Percentiles rank a stretch among this genome's conserved stretches.
These are phyloP conservation scores for Coelinius sp. DNA, from an alignment of 2,888 invertebrate genomes.

Conservation along the genomic window DNA sequence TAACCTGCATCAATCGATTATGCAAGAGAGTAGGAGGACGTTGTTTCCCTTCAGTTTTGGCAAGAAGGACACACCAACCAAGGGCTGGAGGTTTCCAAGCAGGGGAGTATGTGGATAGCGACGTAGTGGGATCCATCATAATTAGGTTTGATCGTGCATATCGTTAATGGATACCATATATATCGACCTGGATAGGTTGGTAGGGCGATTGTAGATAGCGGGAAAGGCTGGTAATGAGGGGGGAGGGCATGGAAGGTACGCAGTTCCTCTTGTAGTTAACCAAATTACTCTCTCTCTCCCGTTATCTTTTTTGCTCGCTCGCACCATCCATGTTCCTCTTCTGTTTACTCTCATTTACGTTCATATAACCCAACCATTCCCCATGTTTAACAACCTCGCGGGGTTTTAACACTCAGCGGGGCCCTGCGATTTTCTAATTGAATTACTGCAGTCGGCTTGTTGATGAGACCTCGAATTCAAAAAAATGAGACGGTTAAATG, in stretches of 20 bases:
- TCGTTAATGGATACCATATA: slow-evolving; percentile 63
- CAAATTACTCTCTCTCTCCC: slow-evolving; percentile 53
- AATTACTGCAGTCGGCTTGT: slow-evolving; percentile 50
- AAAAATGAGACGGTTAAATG: slow-evolving; percentile 19
- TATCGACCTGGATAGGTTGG: slow-evolving; percentile 48
- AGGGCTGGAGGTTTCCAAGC: slow-evolving; percentile 21
- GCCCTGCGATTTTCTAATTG: slow-evolving; percentile 62
- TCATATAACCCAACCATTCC: slow-evolving; percentile 41
- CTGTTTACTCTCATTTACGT: slow-evolving; percentile 37
- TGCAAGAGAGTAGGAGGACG: not conserved
- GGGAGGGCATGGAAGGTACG: not conserved
- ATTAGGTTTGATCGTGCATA: slow-evolving; percentile 62
- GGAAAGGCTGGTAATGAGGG: not conserved
- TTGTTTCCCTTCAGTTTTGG: slow-evolving; percentile 12
- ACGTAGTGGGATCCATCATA: slow-evolving; percentile 55
- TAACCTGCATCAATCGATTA: slow-evolving; percentile 41
- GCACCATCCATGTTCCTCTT: slow-evolving; percentile 29
- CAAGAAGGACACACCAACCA: slow-evolving; percentile 4
- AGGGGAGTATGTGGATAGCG: slow-evolving; percentile 40
- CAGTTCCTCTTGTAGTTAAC: slow-evolving; percentile 56
- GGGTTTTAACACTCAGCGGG: slow-evolving; percentile 58
- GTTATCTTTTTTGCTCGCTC: slow-evolving; percentile 36
- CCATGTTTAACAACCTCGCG: slow-evolving; percentile 57
- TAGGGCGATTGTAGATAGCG: slow-evolving; percentile 5
- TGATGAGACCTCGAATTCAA: slow-evolving; percentile 38